Evolutionary conservation across 2,113 vertebrate genomes (phyloP).

Genomic region (Phaethon lepturus): DNA sequence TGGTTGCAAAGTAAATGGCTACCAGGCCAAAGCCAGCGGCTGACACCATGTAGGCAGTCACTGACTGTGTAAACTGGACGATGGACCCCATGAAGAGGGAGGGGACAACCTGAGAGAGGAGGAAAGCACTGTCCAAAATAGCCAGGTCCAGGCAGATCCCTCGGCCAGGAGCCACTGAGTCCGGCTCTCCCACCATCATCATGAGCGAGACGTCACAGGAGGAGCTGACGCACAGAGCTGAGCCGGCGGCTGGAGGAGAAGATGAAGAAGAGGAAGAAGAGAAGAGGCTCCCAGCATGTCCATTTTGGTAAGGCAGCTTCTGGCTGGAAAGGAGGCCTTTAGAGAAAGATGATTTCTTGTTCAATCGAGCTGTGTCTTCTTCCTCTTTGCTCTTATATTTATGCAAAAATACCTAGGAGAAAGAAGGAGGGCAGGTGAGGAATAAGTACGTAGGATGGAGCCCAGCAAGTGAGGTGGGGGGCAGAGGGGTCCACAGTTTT

Average conservation of each 20-base stretch:
- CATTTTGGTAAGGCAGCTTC: constrained; percentile 66
- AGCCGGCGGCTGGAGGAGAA: background rate
- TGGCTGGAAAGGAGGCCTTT: constrained; percentile 56
- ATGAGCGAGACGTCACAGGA: constrained; percentile 70
- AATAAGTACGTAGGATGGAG: background rate
- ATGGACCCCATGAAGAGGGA: constrained; percentile 86
- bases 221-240: constrained; percentile 68
- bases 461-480: background rate
- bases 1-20: constrained; percentile 84
- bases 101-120: constrained; percentile 87
- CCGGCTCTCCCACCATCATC: constrained; percentile 57
- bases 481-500: background rate
- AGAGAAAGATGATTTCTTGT: constrained; percentile 62
- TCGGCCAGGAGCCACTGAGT: constrained; percentile 44
- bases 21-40: constrained; percentile 81
- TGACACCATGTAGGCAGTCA: constrained; percentile 85
- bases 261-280: background rate
- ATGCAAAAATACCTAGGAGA: constrained; percentile 80
- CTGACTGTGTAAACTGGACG: constrained; percentile 84
- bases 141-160: constrained; percentile 89
- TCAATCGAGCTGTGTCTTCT: constrained; percentile 6
- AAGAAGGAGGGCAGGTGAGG: background rate
- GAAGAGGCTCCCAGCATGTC: constrained; percentile 36
- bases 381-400: constrained; percentile 73
- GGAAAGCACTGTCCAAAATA: constrained; percentile 87